phyloP scores from a whole-genome alignment of 37 sponge, comb jelly and placozoan species.

The Axinella damicornis region DNA sequence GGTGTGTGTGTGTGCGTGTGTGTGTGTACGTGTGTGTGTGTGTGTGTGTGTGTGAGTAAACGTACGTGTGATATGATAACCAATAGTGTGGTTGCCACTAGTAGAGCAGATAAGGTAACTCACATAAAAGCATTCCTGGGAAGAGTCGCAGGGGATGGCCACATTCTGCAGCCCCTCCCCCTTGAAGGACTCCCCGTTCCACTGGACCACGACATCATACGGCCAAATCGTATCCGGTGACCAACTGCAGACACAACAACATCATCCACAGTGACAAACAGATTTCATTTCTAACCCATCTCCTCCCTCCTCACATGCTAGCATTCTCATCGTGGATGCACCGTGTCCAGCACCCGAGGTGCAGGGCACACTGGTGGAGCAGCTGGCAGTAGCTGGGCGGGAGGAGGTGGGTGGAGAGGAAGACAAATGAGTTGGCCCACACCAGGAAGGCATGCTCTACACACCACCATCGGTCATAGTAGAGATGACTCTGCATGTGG shows the following conservation, averaged over 20 bases:
- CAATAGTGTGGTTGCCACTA: too few relatives aligned
- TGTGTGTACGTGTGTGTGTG: too few relatives aligned
- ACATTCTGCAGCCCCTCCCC: constrained; percentile 73
- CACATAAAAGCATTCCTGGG: constrained; percentile 84
- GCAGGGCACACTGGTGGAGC: constrained; percentile 68
- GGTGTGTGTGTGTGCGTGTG: too few relatives aligned
- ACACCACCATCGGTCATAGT: constrained; percentile 90
- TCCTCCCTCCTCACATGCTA: constrained; percentile 20
- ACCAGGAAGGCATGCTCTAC: constrained; percentile 71
- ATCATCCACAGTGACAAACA: not conserved
- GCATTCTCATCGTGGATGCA: constrained; percentile 33
- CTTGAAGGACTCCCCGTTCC: constrained; percentile 70
- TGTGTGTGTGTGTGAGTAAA: too few relatives aligned
- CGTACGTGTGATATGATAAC: too few relatives aligned
- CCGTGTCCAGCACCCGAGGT: constrained; percentile 81
- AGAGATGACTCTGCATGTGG: constrained; percentile 58
- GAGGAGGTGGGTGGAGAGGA: constrained; percentile 72
- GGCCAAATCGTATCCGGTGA: constrained; percentile 67
- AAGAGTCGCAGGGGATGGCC: constrained; percentile 79
- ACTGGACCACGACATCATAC: constrained; percentile 59
- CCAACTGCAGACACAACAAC: constrained; percentile 69
- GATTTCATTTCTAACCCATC: not conserved
- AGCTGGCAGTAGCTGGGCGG: constrained; percentile 76
- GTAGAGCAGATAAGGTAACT: constrained; percentile 7
- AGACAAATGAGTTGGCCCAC: constrained; percentile 84